Conservation (phyloP, 2,797 vertebrate species). For the Molossus molossus region DNA sequence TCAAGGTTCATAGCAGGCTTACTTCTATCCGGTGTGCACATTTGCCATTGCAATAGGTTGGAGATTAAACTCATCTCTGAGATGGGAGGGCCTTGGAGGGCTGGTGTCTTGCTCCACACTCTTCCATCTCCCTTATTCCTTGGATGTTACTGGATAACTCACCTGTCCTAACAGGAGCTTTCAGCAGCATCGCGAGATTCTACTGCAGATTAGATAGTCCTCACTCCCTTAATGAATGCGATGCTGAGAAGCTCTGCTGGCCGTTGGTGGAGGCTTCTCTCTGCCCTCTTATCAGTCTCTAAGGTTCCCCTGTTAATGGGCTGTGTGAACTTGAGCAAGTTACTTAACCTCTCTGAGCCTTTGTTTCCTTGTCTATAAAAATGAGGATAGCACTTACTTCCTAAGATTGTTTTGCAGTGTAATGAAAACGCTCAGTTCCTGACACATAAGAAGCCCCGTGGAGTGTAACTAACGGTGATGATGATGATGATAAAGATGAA, state of each 20-base stretch:
- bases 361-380: constrained; percentile 15
- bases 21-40: fast-evolving
- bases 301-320: neutral
- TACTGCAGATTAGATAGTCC: neutral
- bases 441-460: neutral
- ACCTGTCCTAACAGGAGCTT: neutral
- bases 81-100: neutral
- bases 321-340: neutral
- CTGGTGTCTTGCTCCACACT: neutral
- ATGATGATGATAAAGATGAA: neutral
- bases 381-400: neutral
- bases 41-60: neutral
- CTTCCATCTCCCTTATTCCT: too few relatives aligned
- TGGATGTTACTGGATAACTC: neutral
- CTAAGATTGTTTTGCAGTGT: neutral
- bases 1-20: neutral
- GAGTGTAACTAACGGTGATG: neutral
- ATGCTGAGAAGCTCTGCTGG: neutral
- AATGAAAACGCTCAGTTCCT: neutral
- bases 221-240: neutral
- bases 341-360: neutral
- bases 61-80: neutral
- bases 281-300: neutral
- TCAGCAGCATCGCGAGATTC: neutral
- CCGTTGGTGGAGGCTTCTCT: neutral